phyloP scores from a whole-genome alignment of 1,140 invertebrate species.

The Drosophila mauritiana region DNA sequence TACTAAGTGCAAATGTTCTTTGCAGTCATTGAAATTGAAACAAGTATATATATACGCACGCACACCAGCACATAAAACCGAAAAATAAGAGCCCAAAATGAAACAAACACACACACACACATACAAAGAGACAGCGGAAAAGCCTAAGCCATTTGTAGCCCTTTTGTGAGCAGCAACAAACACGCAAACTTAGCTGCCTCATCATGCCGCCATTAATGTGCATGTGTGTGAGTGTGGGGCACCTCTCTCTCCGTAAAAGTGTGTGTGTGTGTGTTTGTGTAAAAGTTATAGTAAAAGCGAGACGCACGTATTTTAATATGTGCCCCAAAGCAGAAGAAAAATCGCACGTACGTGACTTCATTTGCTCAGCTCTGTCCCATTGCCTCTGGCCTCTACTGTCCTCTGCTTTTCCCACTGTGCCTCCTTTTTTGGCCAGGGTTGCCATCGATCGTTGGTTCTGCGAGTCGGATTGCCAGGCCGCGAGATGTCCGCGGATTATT shows the following conservation, averaged over 20 bases:
- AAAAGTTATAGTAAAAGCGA: slow-evolving; percentile 79
- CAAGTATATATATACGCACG: slow-evolving; percentile 61
- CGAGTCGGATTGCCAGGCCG: slow-evolving; percentile 12
- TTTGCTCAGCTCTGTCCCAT: slow-evolving; percentile 73
- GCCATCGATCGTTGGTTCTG: slow-evolving; percentile 1
- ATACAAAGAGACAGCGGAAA: slow-evolving; percentile 7
- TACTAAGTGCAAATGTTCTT: slow-evolving; percentile 83
- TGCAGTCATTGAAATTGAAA: slow-evolving; percentile 82
- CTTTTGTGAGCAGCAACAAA: slow-evolving; percentile 65
- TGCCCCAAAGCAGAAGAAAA: slow-evolving; percentile 84
- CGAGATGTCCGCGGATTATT: slow-evolving; percentile 7
- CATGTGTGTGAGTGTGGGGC: slow-evolving; percentile 34
- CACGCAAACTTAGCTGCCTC: slow-evolving; percentile 73
- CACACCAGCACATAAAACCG: slow-evolving; percentile 39
- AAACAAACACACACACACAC: slow-evolving; percentile 25
- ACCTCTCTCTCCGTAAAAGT: neutral
- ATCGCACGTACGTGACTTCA: slow-evolving; percentile 84
- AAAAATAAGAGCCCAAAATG: slow-evolving; percentile 42
- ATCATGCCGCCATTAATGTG: slow-evolving; percentile 79
- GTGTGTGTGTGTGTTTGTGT: slow-evolving; percentile 38
- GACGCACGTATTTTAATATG: slow-evolving; percentile 84
- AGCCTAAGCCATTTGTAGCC: slow-evolving; percentile 80
- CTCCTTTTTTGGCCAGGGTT: slow-evolving; percentile 19
- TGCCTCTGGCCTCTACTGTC: slow-evolving; percentile 58
- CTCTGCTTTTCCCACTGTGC: neutral